phyloP scores from a whole-genome alignment of 2,888 invertebrate genomes.

The Mimas tiliae region DNA sequence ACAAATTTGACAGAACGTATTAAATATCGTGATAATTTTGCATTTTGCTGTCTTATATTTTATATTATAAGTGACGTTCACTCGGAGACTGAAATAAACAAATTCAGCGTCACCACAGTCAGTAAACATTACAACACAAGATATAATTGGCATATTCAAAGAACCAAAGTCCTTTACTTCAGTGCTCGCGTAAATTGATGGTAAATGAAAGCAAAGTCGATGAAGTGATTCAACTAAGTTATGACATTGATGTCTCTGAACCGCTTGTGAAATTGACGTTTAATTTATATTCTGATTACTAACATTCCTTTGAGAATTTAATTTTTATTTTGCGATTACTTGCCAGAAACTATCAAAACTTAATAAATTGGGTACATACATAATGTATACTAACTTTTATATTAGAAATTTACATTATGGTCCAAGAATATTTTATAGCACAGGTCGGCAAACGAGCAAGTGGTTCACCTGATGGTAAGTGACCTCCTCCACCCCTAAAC shows the following conservation, averaged over 20 bases:
- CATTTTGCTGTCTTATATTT: too few species aligned
- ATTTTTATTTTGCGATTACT: not conserved
- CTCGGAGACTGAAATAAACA: not conserved
- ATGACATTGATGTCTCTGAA: not conserved
- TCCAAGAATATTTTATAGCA: too few species aligned
- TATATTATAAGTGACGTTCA: too few species aligned
- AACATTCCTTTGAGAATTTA: not conserved
- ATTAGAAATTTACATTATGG: too few species aligned
- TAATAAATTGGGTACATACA: not conserved
- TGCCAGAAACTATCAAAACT: not conserved
- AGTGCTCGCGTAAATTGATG: constrained; percentile 14
- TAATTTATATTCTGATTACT: not conserved
- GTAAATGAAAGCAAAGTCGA: constrained; percentile 9
- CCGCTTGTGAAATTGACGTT: not conserved
- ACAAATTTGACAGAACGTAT: too few species aligned
- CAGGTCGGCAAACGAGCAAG: too few species aligned
- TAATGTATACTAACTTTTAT: too few species aligned
- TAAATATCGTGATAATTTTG: not conserved
- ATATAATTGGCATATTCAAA: constrained; percentile 21
- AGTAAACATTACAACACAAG: not conserved
- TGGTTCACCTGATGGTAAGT: too few species aligned
- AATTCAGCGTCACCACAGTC: not conserved
- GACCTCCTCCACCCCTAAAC: too few species aligned
- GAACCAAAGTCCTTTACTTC: not conserved
- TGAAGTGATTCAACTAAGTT: constrained; percentile 6